Base-by-base conservation (phyloP, 2,888 invertebrate species). In the Norana najaformis region DNA sequence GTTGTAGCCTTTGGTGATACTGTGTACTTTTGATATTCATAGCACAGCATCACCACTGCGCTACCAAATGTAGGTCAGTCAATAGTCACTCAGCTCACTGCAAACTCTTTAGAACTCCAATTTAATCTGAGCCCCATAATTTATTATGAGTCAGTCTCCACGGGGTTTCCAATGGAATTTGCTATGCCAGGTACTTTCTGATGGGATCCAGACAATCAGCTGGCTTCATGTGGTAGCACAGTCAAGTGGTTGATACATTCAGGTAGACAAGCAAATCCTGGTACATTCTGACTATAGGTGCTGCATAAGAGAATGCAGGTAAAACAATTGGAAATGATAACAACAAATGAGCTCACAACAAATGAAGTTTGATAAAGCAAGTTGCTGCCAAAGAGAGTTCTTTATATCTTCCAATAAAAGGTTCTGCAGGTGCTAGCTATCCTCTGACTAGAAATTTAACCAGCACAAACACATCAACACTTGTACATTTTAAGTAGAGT, bases 91-190 rank as follows among this genome's bases (percentile, higher is more conserved):
- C n/a, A n/a, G n/a, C 69, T 47, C 47, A 20, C 8, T 47, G 5
- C 69, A 69, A 30, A 69, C 69, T 69, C 69, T 69, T n/a, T 6
- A 30, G 3, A 69, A 69, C 69, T 11, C 69, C n/a, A n/a, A n/a
- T n/a, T n/a, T 69, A 69, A 69, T n/a, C 69, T n/a, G 30, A 69
- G 69, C n/a, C 69, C n/a, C 69, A 69, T 69, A 69, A n/a, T 69
- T 69, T 69, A 69, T 69, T 13, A 69, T n/a, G 30, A 69, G 11
- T 69, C 69, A 69, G 69, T 69, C 69, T 69, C 47, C 47, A 11
- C 69, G n/a, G 30, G 69, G 69, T 69, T 69, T 69, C 69, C 69
- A 69, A n/a, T n/a, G n/a, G 30, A 8, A 69, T 69, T 69, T n/a
- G 11, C 30, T n/a, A 30, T 30, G 11, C 69, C 69, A 69, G 69